Percentiles rank a stretch among this genome's conserved stretches.
phyloP scores from a whole-genome alignment of 2,888 invertebrate species.

The Macaria notata region DNA sequence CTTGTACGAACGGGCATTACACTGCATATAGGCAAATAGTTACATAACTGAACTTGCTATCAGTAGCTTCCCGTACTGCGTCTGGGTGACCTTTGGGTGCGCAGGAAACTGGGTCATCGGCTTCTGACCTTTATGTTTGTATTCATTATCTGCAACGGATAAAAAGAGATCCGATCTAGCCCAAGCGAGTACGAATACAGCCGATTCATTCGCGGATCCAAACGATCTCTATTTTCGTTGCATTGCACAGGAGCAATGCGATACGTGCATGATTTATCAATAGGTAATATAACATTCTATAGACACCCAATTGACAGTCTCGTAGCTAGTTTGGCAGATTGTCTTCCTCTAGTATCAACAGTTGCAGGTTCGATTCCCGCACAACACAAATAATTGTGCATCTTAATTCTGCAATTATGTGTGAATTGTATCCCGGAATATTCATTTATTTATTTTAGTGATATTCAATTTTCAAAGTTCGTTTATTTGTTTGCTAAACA shows the following conservation, averaged over 20 bases:
- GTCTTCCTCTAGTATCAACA: too few species aligned
- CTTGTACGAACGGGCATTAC: too few species aligned
- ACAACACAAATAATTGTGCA: too few species aligned
- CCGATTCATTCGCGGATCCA: constrained; percentile 39
- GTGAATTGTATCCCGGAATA: too few species aligned
- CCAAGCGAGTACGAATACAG: constrained; percentile 39
- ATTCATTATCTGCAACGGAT: constrained; percentile 44
- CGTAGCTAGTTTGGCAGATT: too few species aligned
- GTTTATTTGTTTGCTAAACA: too few species aligned
- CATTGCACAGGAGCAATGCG: constrained; percentile 41
- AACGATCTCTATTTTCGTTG: constrained; percentile 61
- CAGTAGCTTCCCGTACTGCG: constrained; percentile 69
- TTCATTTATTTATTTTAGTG: too few species aligned
- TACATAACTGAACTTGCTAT: constrained; percentile 59
- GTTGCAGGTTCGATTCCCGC: too few species aligned
- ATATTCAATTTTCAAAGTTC: too few species aligned
- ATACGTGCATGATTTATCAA: constrained; percentile 41
- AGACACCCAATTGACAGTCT: neutral
- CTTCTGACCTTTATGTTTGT: constrained; percentile 79
- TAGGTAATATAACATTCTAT: constrained; percentile 7
- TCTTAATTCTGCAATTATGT: too few species aligned
- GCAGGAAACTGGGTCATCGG: constrained; percentile 74
- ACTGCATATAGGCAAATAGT: neutral
- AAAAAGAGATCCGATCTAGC: constrained; percentile 60
- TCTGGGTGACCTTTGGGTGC: constrained; percentile 71